Evolutionary conservation across 1,140 invertebrate genomes (phyloP).

Genomic region (Drosophila willistoni): DNA sequence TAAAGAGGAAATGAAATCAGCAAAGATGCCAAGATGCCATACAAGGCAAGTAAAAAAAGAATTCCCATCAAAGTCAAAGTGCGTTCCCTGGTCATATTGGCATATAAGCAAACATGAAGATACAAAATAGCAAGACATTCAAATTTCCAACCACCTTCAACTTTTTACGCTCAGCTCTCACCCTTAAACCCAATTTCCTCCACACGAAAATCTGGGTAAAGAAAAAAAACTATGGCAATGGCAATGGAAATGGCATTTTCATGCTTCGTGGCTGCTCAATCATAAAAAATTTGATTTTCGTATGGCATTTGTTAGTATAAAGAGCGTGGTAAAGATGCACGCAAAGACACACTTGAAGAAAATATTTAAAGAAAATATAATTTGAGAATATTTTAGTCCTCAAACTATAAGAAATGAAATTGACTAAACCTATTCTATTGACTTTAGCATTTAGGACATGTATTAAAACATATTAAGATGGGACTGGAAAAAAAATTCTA

Average conservation of each 20-base stretch:
- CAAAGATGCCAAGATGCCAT: constrained; percentile 35
- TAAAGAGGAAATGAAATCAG: constrained; percentile 78
- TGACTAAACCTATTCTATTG: no score
- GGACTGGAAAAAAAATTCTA: no score
- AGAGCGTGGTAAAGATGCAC: not conserved
- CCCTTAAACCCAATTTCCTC: not conserved
- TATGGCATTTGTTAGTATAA: constrained; percentile 44
- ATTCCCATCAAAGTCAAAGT: constrained; percentile 73
- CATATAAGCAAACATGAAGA: constrained; percentile 45
- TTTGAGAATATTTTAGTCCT: no score
- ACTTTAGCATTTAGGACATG: no score
- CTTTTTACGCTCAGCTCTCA: not conserved
- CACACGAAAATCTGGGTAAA: not conserved
- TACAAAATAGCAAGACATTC: constrained; percentile 71
- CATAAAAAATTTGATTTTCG: constrained; percentile 80
- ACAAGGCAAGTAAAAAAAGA: not conserved
- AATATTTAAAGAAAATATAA: no score
- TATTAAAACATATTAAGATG: no score
- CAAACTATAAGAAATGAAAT: no score
- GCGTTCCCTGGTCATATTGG: constrained; percentile 70
- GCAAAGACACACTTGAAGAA: not conserved
- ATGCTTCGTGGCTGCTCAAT: constrained; percentile 75
- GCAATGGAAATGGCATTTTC: constrained; percentile 58
- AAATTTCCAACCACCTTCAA: constrained; percentile 13
- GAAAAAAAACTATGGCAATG: not conserved